These are phyloP conservation scores for Poeciliopsis infans DNA, from an alignment of 2,797 vertebrate genomes.

Conservation along the genomic window DNA sequence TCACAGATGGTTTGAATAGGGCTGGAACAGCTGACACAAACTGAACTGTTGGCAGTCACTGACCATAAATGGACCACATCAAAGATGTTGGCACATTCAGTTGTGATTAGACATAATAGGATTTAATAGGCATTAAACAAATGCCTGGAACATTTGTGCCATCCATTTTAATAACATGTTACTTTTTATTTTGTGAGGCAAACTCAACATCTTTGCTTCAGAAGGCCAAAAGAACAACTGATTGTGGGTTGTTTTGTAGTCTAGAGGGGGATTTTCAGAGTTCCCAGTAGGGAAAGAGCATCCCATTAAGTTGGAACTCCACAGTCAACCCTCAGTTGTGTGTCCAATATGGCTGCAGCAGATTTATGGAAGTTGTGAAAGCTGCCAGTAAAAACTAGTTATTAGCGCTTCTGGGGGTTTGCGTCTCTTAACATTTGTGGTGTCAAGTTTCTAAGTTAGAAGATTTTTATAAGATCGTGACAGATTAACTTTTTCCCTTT, in stretches of 20 bases:
- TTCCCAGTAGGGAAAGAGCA: not conserved
- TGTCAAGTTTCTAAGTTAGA: not conserved
- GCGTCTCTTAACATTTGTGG: not conserved
- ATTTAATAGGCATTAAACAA: not conserved
- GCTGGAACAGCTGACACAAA: not conserved
- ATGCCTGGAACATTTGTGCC: not conserved
- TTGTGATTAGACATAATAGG: not conserved
- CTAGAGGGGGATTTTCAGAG: not conserved
- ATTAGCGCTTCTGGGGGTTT: not conserved
- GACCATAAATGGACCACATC: not conserved
- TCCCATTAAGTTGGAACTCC: not conserved
- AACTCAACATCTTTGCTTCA: not conserved
- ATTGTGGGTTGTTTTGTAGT: constrained; percentile 1
- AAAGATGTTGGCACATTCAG: not conserved
- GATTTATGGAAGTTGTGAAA: not conserved
- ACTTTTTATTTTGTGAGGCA: not conserved
- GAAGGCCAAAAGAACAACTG: not conserved
- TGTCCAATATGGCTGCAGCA: not conserved
- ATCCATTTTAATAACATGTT: not conserved
- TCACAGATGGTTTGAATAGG: not conserved
- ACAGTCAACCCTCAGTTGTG: not conserved
- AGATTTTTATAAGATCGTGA: not conserved
- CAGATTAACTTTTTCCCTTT: not conserved
- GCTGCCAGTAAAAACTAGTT: not conserved
- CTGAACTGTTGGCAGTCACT: not conserved